These are phyloP conservation scores for Chrysogorgia sp. DNA, from an alignment of 92 coral and sea anemone genomes.

Conservation along the genomic window DNA sequence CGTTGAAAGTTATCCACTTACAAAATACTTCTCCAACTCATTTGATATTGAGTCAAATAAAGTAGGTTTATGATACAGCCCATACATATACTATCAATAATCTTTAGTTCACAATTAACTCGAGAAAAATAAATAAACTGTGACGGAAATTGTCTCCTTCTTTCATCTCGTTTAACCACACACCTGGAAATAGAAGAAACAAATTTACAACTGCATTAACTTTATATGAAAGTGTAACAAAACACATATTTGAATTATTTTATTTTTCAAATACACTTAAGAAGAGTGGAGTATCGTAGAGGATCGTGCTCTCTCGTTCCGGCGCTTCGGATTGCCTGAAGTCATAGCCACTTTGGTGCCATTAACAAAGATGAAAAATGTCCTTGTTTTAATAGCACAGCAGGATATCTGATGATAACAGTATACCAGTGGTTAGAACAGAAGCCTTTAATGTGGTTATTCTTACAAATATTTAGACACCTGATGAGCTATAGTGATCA, in stretches of 20 bases:
- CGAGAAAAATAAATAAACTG: background rate
- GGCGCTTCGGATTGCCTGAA: slow-evolving; percentile 1
- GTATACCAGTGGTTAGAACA: slow-evolving; percentile 20
- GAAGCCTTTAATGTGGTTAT: slow-evolving; percentile 19
- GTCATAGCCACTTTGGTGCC: slow-evolving; percentile 47
- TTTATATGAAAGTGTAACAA: no score
- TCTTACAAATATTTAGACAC: slow-evolving; percentile 11
- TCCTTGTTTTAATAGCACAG: slow-evolving; percentile 30
- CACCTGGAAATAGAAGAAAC: no score
- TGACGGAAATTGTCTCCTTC: background rate
- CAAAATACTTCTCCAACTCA: background rate
- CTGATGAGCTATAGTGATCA: slow-evolving; percentile 45
- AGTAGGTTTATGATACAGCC: background rate
- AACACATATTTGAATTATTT: background rate
- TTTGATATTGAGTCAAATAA: background rate
- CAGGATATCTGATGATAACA: slow-evolving; percentile 30
- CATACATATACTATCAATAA: background rate
- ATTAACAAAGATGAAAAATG: slow-evolving; percentile 37
- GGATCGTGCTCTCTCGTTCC: background rate
- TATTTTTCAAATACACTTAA: background rate
- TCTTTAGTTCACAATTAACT: background rate
- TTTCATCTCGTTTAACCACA: no score
- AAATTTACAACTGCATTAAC: no score
- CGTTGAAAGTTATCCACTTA: background rate
- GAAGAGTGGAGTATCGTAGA: background rate